Percentiles rank a stretch among this genome's conserved stretches.
Conservation (phyloP, 2,113 vertebrate genomes). For the Microcebus lehilahytsara region DNA sequence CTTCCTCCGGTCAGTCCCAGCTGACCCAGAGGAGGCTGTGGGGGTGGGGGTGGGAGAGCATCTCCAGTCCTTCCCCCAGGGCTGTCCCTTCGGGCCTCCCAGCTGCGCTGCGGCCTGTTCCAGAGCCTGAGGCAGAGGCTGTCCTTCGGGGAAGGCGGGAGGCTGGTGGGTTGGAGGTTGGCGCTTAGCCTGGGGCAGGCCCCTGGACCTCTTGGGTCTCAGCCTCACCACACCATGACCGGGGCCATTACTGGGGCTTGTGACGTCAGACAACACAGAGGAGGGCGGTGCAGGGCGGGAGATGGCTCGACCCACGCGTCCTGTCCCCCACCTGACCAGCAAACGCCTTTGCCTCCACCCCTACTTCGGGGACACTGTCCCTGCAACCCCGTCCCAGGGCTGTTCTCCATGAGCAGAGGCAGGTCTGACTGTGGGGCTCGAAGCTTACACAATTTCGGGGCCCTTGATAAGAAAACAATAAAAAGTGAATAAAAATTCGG, state of each 20-base stretch:
- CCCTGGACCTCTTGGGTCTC: neutral
- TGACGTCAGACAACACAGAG: rapidly evolving
- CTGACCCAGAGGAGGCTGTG: neutral
- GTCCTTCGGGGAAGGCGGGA: neutral
- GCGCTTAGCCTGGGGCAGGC: neutral
- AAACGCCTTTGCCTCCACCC: neutral
- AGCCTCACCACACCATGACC: neutral
- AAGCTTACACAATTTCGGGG: neutral
- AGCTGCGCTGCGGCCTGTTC: neutral
- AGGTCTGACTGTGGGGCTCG: neutral
- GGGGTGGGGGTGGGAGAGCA: rapidly evolving
- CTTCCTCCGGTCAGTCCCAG: neutral
- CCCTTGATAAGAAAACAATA: neutral
- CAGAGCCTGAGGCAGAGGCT: neutral
- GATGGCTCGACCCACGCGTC: rapidly evolving
- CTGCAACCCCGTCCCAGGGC: neutral
- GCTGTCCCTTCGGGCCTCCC: neutral
- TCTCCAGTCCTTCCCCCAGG: neutral
- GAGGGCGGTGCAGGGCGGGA: rapidly evolving
- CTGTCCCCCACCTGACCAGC: too few relatives aligned
- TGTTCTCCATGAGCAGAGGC: neutral
- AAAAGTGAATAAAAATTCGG: neutral
- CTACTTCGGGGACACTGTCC: rapidly evolving
- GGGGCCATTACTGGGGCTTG: too few relatives aligned
- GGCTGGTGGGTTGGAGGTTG: neutral